Base-by-base conservation (phyloP, 2,888 invertebrate genomes). In the Philonicus albiceps region DNA sequence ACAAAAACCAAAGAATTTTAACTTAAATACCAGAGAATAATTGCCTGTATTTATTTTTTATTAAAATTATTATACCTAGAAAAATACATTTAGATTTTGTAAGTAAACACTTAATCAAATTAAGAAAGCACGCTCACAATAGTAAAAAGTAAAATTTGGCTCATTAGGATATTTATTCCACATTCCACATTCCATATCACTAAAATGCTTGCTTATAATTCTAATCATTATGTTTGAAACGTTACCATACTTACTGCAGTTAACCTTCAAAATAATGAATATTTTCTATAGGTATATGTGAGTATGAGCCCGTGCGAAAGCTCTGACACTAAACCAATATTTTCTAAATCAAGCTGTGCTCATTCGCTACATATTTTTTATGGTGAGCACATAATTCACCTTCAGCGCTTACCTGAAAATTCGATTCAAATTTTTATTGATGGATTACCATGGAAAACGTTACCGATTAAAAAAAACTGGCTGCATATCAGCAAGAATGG, bases 221-320 rank as follows among this genome's bases (percentile, higher is more conserved):
- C 37, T 13, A 16, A 43, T 16, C 16, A 16, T 11, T 3, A 43
- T 40, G 13, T 40, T 40, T 40, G 13, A 40, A 40, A n/a, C n/a
- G n/a, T n/a, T n/a, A n/a, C n/a, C n/a, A n/a, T n/a, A n/a, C n/a
- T n/a, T 16, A 43, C 0, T 43, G 11, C 3, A 43, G n/a, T n/a
- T n/a, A 43, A 43, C 40, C 16, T 43, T 43, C 16, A 43, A 16
- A 43, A 11, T 43, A 43, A 43, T 43, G 11, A 43, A 49, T 19
- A 49, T 49, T 1, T 22, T 16, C 13, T 81, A 78, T 74, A 87
- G 94, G 94, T 96, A 81, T 94, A 95, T 88, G 94, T 95, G 1
- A 95, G 95, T 0, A 96, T 96, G 91, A 95, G 94, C 1, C 94
- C 95, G 0, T 97, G 97, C 89, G 93, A 93, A 19, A 64, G 11